These are phyloP conservation scores for Asobara japonica DNA, from an alignment of 1,140 invertebrate species.

Conservation along the genomic window DNA sequence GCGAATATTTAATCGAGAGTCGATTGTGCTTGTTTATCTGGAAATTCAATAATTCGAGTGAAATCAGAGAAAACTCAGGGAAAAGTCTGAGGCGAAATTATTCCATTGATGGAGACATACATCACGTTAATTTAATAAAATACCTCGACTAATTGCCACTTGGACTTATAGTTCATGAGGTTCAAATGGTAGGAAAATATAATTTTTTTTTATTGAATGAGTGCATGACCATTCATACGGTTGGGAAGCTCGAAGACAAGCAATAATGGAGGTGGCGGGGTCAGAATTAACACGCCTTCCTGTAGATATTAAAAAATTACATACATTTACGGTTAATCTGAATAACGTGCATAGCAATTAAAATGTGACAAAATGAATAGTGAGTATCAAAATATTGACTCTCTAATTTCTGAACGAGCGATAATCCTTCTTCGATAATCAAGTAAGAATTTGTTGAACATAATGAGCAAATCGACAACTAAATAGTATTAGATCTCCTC, in stretches of 20 bases:
- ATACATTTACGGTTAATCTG: not conserved
- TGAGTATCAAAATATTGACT: not conserved
- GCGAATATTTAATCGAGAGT: conserved; percentile 54
- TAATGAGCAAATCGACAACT: not conserved
- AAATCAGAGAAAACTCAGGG: not conserved
- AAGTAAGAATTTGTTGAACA: not conserved
- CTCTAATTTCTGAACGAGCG: not conserved
- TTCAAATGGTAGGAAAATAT: not conserved
- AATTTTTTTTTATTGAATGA: not conserved
- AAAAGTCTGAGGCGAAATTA: not conserved
- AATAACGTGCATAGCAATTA: not conserved
- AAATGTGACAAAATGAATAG: not conserved
- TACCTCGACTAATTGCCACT: not conserved
- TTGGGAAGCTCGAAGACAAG: not conserved
- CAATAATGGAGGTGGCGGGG: not conserved
- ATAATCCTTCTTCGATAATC: not conserved
- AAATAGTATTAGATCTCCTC: not conserved
- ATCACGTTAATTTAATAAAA: too few species aligned
- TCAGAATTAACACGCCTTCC: not conserved
- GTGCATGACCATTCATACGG: not conserved
- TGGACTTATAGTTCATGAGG: not conserved
- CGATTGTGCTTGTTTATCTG: conserved; percentile 20
- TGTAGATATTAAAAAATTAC: not conserved
- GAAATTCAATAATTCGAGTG: not conserved
- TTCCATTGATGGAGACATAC: too few species aligned